Percentiles rank a stretch among this genome's conserved stretches.
These are phyloP conservation scores for Acanthopleura granulata DNA, from an alignment of 2,888 invertebrate genomes.

Conservation along the genomic window DNA sequence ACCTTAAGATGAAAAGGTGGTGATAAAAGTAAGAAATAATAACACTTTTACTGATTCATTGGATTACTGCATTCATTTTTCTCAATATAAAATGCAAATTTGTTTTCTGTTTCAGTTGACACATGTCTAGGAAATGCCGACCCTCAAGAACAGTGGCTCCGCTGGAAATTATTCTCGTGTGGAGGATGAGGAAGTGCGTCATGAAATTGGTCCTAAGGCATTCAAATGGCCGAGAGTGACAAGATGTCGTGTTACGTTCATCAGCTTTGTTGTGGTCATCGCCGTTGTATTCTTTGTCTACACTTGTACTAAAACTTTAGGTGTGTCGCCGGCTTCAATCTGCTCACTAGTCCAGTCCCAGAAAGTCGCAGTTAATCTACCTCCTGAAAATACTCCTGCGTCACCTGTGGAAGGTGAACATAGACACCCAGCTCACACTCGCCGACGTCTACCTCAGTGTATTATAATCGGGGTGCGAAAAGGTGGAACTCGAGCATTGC, in stretches of 20 bases:
- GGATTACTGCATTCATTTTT: too few relatives aligned
- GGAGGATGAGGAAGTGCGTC: too few relatives aligned
- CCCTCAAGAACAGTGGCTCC: too few relatives aligned
- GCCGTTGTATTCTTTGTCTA: slow-evolving; percentile 19
- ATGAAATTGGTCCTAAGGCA: too few relatives aligned
- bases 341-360: slow-evolving; percentile 14
- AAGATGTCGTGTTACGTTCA: slow-evolving; percentile 14
- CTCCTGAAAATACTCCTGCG: neutral
- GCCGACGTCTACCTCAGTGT: slow-evolving; percentile 65
- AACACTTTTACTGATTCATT: too few relatives aligned
- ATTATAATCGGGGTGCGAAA: slow-evolving; percentile 70
- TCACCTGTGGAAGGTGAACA: neutral
- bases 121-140: too few relatives aligned
- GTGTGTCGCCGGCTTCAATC: slow-evolving; percentile 15
- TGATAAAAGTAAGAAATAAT: too few relatives aligned
- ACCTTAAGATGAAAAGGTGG: too few relatives aligned
- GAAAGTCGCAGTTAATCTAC: neutral
- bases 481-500: slow-evolving; percentile 69
- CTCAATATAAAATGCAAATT: too few relatives aligned
- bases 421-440: slow-evolving; percentile 33
- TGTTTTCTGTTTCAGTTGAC: too few relatives aligned
- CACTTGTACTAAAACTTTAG: slow-evolving; percentile 3
- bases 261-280: slow-evolving; percentile 17
- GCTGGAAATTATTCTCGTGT: too few relatives aligned
- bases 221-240: slow-evolving; percentile 23